Evolutionary conservation across 1,140 invertebrate genomes (phyloP), one percentile per base, ranked within the genome.

Genomic region (Drosophila aff.): DNA sequence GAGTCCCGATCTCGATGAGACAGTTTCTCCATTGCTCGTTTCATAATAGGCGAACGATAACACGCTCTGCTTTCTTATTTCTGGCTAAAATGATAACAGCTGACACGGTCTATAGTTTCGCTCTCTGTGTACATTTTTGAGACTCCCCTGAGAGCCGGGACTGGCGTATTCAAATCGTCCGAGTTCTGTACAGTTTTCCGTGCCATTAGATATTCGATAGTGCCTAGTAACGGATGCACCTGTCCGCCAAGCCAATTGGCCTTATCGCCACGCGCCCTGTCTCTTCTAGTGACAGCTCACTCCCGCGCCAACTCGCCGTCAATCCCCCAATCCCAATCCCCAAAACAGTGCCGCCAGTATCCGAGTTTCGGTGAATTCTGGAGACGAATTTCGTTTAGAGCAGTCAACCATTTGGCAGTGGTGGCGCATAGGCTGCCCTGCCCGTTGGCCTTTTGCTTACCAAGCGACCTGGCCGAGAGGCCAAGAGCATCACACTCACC

Each of bases 401-500:
- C 53, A 40, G 8, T 13, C 74, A 80, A 71, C 69, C 50, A 62
- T 78, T 87, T 87, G 84, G 82, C 76, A 82, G 81, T 63, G 59
- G 40, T 61, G 46, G 65, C 64, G 60, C 28, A 52, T 68, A 83
- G 76, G 79, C 79, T 82, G 69, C 63, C 61, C 55, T 82, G 75
- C 69, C 75, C 53, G 74, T 63, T 85, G 71, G 73, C 82, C 68
- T 86, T 85, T 81, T 72, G 67, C 53, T 79, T 71, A 82, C 66
- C 64, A 87, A 74, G 33, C 66, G 53, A 74, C 38, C 46, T 47
- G 67, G 75, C 47, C 40, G 62, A 76, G 62, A 60, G 65, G 64
- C 65, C 63, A 77, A 58, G 77, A 83, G 83, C 83, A 87, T 87
- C 77, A 87, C 82, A 86, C 83, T 83, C 83, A 87, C 77, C 83